Conservation (phyloP, 2,888 invertebrate species). For the Drosophila neonasuta region DNA sequence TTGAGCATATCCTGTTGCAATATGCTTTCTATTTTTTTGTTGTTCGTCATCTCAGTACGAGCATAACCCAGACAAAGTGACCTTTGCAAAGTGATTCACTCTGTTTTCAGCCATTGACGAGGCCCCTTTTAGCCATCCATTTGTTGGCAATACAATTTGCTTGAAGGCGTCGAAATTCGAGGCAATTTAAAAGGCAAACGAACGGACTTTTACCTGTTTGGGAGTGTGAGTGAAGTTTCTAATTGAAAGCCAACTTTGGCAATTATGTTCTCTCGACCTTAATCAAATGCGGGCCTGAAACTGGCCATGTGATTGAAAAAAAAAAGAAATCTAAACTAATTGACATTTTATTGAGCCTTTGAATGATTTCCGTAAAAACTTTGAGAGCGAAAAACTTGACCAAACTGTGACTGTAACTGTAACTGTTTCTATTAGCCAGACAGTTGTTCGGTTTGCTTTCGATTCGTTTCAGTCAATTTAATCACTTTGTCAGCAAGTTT, state of each 20-base stretch:
- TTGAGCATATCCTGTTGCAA: not conserved
- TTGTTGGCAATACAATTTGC: constrained; percentile 53
- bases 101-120: constrained; percentile 47
- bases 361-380: constrained; percentile 26
- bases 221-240: constrained; percentile 60
- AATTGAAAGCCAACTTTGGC: constrained; percentile 78
- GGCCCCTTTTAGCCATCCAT: constrained; percentile 31
- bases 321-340: constrained; percentile 66
- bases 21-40: constrained; percentile 23
- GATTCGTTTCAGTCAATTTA: constrained; percentile 73
- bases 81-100: constrained; percentile 56
- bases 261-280: constrained; percentile 67
- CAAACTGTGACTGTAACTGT: constrained; percentile 34
- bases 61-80: constrained; percentile 62
- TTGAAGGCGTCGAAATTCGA: constrained; percentile 45
- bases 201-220: constrained; percentile 57
- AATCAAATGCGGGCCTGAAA: constrained; percentile 61
- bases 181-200: constrained; percentile 65
- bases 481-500: constrained; percentile 77
- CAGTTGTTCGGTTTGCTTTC: constrained; percentile 42
- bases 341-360: constrained; percentile 75
- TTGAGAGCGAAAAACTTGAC: constrained; percentile 43
- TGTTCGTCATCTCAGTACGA: constrained; percentile 24
- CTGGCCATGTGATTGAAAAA: constrained; percentile 45
- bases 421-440: constrained; percentile 49